phyloP scores from a whole-genome alignment of 2,888 invertebrate genomes.

The Scrobipalpa atriplicella region DNA sequence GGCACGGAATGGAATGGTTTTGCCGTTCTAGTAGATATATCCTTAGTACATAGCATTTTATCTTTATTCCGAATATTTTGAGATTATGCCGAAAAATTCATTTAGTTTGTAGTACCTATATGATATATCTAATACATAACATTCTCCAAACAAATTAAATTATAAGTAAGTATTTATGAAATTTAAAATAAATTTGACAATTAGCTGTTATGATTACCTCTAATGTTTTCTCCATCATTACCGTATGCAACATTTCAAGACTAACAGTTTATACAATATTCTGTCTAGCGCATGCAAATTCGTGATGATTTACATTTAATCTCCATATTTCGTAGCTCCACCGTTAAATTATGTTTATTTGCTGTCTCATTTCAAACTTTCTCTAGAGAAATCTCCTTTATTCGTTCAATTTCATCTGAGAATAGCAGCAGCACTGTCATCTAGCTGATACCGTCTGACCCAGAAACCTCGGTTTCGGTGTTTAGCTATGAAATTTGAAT shows the following conservation, averaged over 20 bases:
- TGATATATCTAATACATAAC: not conserved
- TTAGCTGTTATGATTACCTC: not conserved
- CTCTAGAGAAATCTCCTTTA: slow-evolving; percentile 30
- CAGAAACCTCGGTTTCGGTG: slow-evolving; percentile 56
- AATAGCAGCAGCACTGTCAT: slow-evolving; percentile 44
- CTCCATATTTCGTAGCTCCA: not conserved
- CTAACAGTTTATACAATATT: not conserved
- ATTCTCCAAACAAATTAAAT: not conserved
- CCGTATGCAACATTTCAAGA: not conserved
- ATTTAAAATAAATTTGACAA: not conserved
- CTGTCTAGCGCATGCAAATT: slow-evolving; percentile 1
- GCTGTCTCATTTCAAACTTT: slow-evolving; percentile 19
- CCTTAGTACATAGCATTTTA: not conserved
- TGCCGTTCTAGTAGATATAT: not conserved
- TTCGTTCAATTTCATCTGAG: slow-evolving; percentile 36
- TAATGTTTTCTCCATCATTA: not conserved
- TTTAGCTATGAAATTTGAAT: slow-evolving; percentile 69
- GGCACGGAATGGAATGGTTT: not conserved
- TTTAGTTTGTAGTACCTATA: not conserved
- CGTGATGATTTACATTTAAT: slow-evolving; percentile 1
- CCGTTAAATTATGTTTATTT: not conserved
- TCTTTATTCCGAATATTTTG: slow-evolving; percentile 37
- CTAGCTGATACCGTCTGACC: slow-evolving; percentile 47
- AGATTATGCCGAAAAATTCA: slow-evolving; percentile 32
- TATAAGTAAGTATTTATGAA: not conserved